phyloP scores from a whole-genome alignment of 2,888 invertebrate genomes.

The Lagria hirta region DNA sequence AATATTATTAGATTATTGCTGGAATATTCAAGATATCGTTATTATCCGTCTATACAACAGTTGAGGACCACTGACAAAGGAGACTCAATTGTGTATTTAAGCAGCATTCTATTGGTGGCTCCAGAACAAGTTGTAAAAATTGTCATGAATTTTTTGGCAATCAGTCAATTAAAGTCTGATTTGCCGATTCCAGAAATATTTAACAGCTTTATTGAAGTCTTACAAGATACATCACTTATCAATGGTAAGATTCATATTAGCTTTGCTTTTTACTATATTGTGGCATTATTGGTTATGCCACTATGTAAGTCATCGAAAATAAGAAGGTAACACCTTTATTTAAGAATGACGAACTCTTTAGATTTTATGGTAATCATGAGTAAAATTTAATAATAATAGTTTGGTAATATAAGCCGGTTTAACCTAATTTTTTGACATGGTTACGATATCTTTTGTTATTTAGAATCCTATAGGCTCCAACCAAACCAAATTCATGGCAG shows the following conservation, averaged over 20 bases:
- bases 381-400: conserved; percentile 6
- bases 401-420: too few relatives aligned
- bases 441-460: too few relatives aligned
- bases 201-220: conserved; percentile 40
- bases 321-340: too few relatives aligned
- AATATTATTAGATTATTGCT: conserved; percentile 46
- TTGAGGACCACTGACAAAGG: conserved; percentile 45
- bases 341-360: too few relatives aligned
- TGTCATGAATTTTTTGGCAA: conserved; percentile 45
- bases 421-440: too few relatives aligned
- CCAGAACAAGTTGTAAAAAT: conserved; percentile 48
- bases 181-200: conserved; percentile 47
- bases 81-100: conserved; percentile 44
- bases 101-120: conserved; percentile 42
- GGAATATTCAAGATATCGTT: conserved; percentile 44
- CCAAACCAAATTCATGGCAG: too few relatives aligned
- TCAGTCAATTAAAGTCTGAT: conserved; percentile 45
- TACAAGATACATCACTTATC: conserved; percentile 35
- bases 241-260: too few relatives aligned
- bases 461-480: too few relatives aligned
- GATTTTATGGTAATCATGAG: too few relatives aligned
- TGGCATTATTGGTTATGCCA: too few relatives aligned
- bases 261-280: too few relatives aligned
- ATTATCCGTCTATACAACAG: conserved; percentile 40
- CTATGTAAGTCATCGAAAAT: too few relatives aligned